Evolutionary conservation across 2,113 vertebrate genomes (phyloP).

Genomic region (Heptranchias perlo): DNA sequence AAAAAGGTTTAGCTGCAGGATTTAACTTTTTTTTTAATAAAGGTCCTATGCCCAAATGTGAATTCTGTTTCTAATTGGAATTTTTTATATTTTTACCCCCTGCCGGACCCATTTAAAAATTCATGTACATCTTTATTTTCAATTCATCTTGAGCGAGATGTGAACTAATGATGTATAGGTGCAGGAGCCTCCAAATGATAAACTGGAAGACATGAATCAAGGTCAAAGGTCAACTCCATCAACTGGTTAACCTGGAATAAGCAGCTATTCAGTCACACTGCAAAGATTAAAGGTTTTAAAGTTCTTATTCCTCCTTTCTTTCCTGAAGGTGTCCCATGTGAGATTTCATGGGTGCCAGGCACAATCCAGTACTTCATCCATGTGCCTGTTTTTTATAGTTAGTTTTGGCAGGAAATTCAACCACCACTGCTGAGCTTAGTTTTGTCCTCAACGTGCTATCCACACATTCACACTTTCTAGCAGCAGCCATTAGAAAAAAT

Average conservation of each 20-base stretch:
- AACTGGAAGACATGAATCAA: neutral
- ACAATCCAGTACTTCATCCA: neutral
- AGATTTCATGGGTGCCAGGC: neutral
- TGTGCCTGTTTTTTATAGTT: neutral
- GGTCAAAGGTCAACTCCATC: neutral
- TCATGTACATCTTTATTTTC: neutral
- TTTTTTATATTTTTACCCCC: neutral
- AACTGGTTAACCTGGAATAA: neutral
- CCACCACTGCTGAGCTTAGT: neutral
- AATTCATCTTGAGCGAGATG: neutral
- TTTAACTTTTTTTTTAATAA: neutral
- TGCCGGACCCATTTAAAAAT: neutral
- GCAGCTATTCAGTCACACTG: neutral
- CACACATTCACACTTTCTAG: neutral
- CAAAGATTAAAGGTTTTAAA: neutral
- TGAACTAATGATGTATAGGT: neutral
- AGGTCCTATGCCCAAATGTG: neutral
- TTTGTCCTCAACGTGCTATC: neutral
- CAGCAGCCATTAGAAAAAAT: neutral
- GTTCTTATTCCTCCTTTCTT: neutral
- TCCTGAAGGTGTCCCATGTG: neutral
- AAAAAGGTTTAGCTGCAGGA: neutral
- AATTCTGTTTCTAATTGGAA: neutral
- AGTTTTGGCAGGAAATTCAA: neutral
- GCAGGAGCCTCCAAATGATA: neutral